Conservation (phyloP, 2,797 vertebrate genomes). For the Cichlasoma orientale region DNA sequence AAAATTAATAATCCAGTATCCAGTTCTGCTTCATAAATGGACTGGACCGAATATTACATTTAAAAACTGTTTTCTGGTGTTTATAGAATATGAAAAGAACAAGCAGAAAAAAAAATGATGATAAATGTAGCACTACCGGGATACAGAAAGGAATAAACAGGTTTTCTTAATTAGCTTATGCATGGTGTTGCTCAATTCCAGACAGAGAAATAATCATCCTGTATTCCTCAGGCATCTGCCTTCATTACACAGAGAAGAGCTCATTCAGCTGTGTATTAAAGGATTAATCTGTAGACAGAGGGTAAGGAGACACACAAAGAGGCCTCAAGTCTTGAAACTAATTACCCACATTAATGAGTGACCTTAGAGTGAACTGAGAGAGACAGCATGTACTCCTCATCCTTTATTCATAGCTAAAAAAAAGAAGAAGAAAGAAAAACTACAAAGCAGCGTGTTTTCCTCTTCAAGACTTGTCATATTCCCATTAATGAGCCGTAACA, state of each 20-base stretch:
- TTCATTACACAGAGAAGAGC: not conserved
- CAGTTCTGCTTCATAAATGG: not conserved
- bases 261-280: conserved; percentile 10
- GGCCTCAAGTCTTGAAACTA: not conserved
- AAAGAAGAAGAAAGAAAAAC: conserved; percentile 9
- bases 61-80: not conserved
- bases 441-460: conserved; percentile 25
- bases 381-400: conserved; percentile 13
- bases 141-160: not conserved
- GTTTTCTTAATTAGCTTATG: not conserved
- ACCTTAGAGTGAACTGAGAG: conserved; percentile 31
- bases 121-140: not conserved
- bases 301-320: conserved; percentile 6
- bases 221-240: not conserved
- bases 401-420: not conserved
- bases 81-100: not conserved
- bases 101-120: not conserved
- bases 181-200: not conserved
- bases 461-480: not conserved
- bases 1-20: not conserved
- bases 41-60: not conserved
- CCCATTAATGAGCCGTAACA: conserved; percentile 45
- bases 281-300: conserved; percentile 12
- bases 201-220: not conserved
- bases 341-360: conserved; percentile 51